Evolutionary conservation across 2,113 vertebrate species (phyloP).

Genomic region (Datnioides undecimradiatus): DNA sequence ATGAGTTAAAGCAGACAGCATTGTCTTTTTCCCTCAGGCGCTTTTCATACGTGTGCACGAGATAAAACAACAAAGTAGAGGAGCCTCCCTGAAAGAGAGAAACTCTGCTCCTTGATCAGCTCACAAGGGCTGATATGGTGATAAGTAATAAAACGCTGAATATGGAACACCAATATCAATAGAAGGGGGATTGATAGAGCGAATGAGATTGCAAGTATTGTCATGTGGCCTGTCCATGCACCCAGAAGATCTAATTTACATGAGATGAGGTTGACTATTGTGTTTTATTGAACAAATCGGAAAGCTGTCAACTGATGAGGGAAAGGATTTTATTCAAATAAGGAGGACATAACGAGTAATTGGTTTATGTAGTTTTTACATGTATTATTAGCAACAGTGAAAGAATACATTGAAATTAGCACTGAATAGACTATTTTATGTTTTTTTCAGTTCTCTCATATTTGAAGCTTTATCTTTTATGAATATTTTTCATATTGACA

Average conservation of each 20-base stretch:
- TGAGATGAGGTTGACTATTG: slow-evolving; percentile 54
- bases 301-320: slow-evolving; percentile 39
- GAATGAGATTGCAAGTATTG: slow-evolving; percentile 67
- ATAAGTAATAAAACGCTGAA: slow-evolving; percentile 74
- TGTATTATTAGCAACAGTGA: slow-evolving; percentile 10
- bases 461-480: slow-evolving; percentile 6
- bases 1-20: slow-evolving; percentile 80
- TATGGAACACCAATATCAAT: slow-evolving; percentile 68
- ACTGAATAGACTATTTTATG: not conserved
- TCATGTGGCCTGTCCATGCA: slow-evolving; percentile 41
- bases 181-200: slow-evolving; percentile 58
- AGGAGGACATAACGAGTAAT: slow-evolving; percentile 7
- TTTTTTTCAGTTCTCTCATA: not conserved
- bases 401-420: not conserved
- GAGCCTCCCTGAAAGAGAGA: slow-evolving; percentile 57
- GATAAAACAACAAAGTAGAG: slow-evolving; percentile 80
- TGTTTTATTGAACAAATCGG: slow-evolving; percentile 44
- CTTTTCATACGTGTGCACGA: slow-evolving; percentile 71
- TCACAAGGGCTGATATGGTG: slow-evolving; percentile 68
- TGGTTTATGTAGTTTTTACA: slow-evolving; percentile 12
- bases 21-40: slow-evolving; percentile 78
- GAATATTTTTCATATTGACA: not conserved
- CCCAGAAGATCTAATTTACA: slow-evolving; percentile 62
- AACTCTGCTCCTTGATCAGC: slow-evolving; percentile 72
- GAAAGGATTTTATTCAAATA: slow-evolving; percentile 23